phyloP scores from a whole-genome alignment of 2,797 vertebrate species.

The Falco rusticolus region DNA sequence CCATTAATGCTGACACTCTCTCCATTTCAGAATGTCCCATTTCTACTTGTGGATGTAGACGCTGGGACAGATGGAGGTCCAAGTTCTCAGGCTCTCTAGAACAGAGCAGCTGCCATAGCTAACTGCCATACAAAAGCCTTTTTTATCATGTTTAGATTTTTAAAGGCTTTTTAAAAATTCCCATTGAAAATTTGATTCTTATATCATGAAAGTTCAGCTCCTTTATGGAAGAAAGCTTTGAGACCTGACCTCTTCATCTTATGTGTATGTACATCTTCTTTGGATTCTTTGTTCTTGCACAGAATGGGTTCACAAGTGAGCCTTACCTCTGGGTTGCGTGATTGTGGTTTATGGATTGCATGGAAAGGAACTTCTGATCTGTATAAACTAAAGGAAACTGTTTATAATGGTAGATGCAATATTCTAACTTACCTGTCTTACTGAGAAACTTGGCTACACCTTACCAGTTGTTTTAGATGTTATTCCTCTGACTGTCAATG shows the following conservation, averaged over 20 bases:
- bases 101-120: not conserved
- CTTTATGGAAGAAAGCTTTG: not conserved
- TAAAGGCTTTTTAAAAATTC: not conserved
- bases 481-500: not conserved
- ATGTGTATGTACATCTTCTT: not conserved
- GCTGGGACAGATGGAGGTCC: not conserved
- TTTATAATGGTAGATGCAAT: not conserved
- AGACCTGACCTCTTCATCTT: not conserved
- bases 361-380: not conserved
- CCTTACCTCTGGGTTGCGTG: not conserved
- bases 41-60: not conserved
- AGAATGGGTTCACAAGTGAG: not conserved
- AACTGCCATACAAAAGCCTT: not conserved
- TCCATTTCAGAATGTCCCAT: not conserved
- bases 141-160: not conserved
- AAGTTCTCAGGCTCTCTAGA: not conserved
- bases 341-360: not conserved
- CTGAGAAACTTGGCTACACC: not conserved
- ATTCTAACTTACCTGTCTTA: not conserved
- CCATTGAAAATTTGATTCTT: not conserved
- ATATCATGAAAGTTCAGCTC: not conserved
- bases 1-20: not conserved
- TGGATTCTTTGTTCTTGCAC: not conserved
- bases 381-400: not conserved
- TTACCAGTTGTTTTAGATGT: not conserved